Conservation (phyloP, 2,888 invertebrate species). For the Hipparchia sbordonii region DNA sequence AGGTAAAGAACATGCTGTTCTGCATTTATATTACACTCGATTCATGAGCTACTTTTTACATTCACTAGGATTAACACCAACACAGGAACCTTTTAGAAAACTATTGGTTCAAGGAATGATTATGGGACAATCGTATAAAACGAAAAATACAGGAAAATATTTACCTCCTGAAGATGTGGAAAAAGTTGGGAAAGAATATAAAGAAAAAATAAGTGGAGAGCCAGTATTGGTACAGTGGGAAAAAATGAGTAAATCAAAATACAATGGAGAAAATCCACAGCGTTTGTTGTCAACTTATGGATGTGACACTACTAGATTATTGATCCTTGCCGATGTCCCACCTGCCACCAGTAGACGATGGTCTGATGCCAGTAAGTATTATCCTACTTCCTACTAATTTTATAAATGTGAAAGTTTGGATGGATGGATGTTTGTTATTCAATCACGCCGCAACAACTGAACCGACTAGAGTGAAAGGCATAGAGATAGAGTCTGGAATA, state of each 20-base stretch:
- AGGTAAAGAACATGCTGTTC: conserved; percentile 97
- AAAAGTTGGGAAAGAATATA: conserved; percentile 83
- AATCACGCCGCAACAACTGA: too few relatives aligned
- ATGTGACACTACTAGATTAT: conserved; percentile 93
- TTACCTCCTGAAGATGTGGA: conserved; percentile 85
- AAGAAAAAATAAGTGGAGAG: conserved; percentile 85
- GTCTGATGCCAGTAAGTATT: conserved; percentile 90
- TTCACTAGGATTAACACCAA: conserved; percentile 88
- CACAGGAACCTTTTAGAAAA: conserved; percentile 94
- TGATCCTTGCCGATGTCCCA: conserved; percentile 94
- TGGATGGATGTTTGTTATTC: too few relatives aligned
- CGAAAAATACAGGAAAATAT: conserved; percentile 91
- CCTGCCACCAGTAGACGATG: conserved; percentile 95
- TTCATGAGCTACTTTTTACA: conserved; percentile 97
- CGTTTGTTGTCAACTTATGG: conserved; percentile 91
- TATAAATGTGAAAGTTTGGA: too few relatives aligned
- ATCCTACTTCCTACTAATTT: too few relatives aligned
- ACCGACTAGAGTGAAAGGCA: too few relatives aligned
- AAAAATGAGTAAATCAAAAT: conserved; percentile 99
- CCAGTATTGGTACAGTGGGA: conserved; percentile 92
- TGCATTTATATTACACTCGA: conserved; percentile 98
- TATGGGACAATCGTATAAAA: conserved; percentile 90
- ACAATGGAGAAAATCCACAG: conserved; percentile 97
- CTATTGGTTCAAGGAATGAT: conserved; percentile 98
- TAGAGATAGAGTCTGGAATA: too few relatives aligned